Evolutionary conservation across 2,888 invertebrate genomes (phyloP).

Genomic region (Drymonia ruficornis): DNA sequence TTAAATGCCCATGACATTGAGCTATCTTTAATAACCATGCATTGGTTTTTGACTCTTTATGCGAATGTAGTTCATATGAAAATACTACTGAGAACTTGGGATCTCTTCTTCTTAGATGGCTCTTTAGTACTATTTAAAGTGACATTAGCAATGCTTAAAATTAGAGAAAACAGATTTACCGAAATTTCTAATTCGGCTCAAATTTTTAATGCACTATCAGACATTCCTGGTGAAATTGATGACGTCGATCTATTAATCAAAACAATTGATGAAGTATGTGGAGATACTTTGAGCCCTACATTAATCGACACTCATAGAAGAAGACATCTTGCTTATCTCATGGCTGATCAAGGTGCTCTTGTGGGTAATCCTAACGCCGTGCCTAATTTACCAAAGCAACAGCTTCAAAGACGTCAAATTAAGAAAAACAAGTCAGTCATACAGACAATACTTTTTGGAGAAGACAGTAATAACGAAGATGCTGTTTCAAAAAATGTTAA

Average conservation of each 20-base stretch:
- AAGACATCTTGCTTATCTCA: conserved; percentile 96
- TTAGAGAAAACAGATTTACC: conserved; percentile 90
- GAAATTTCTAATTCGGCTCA: conserved; percentile 97
- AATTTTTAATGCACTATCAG: conserved; percentile 98
- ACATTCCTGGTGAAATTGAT: conserved; percentile 97
- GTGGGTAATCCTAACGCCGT: conserved; percentile 95
- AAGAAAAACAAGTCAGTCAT: conserved; percentile 96
- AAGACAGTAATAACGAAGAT: conserved; percentile 91
- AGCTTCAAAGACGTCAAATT: conserved; percentile 93
- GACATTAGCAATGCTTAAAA: conserved; percentile 97
- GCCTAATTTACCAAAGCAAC: conserved; percentile 97
- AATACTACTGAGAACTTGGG: conserved; percentile 97
- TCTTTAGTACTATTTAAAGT: conserved; percentile 97
- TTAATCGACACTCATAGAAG: conserved; percentile 95
- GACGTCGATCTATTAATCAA: conserved; percentile 95
- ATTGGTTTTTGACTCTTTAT: conserved; percentile 99
- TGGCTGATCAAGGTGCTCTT: conserved; percentile 98
- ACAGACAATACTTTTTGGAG: conserved; percentile 94
- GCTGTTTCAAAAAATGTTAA: conserved; percentile 97
- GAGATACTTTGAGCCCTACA: conserved; percentile 93
- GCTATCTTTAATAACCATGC: conserved; percentile 96
- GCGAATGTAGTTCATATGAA: conserved; percentile 98
- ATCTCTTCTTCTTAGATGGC: conserved; percentile 98
- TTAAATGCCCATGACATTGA: conserved; percentile 97
- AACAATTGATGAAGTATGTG: conserved; percentile 88